Conservation (phyloP, 2,888 invertebrate species). For the Sarcophaga rosellei region DNA sequence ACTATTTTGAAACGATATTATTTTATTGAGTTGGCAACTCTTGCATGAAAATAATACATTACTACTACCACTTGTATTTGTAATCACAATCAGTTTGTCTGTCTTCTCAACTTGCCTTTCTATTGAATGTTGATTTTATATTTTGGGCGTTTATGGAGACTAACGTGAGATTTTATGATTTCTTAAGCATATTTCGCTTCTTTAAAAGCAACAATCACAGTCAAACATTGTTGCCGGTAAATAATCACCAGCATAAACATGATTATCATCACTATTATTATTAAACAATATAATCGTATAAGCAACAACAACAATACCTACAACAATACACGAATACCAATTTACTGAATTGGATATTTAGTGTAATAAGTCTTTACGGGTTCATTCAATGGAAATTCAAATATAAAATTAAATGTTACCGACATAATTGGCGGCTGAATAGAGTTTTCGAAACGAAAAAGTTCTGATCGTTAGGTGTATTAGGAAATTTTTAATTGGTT, state of each 20-base stretch:
- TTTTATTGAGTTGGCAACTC: not conserved
- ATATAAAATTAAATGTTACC: not conserved
- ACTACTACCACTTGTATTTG: not conserved
- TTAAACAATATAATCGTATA: not conserved
- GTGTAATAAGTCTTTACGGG: not conserved
- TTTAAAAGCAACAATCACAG: constrained; percentile 16
- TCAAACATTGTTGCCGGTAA: constrained; percentile 17
- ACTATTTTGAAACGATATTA: not conserved
- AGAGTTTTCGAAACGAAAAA: no score
- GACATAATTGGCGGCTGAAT: no score
- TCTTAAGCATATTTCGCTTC: constrained; percentile 19
- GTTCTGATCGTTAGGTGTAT: no score
- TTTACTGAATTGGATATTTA: constrained; percentile 16
- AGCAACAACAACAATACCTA: not conserved
- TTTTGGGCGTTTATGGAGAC: constrained; percentile 39
- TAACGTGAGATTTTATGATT: constrained; percentile 59
- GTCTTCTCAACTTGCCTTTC: not conserved
- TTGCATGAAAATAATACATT: not conserved
- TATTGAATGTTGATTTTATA: constrained; percentile 6
- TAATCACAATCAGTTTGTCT: not conserved
- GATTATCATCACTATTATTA: not conserved
- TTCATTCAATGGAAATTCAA: not conserved
- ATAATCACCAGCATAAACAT: constrained; percentile 11
- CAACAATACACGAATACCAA: not conserved
- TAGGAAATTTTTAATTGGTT: no score